A percentile compares a stretch with the other conserved stretches of the same genome.
phyloP scores from a whole-genome alignment of 2,113 vertebrate genomes.

The Cryptoleucopteryx plumbea region DNA sequence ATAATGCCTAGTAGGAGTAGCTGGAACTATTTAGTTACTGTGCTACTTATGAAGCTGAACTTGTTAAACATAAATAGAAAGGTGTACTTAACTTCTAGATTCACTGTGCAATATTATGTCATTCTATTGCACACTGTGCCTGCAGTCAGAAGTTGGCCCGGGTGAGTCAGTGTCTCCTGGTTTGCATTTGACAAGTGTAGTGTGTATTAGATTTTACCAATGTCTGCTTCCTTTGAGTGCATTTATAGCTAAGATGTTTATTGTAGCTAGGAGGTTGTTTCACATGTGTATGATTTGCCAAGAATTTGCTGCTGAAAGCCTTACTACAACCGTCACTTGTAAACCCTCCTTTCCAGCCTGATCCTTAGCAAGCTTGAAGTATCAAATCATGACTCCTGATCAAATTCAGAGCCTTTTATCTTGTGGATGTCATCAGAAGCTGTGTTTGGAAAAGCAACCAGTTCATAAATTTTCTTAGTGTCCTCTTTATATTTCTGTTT shows the following conservation, averaged over 20 bases:
- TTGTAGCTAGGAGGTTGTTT: background rate
- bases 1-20: background rate
- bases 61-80: accelerated
- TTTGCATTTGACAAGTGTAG: background rate
- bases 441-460: background rate
- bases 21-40: background rate
- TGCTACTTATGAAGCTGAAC: background rate
- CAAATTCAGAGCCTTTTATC: background rate
- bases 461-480: background rate
- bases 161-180: background rate
- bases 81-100: background rate
- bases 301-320: background rate
- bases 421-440: background rate
- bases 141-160: background rate
- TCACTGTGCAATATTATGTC: accelerated
- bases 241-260: background rate
- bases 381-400: background rate
- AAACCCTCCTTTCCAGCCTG: background rate
- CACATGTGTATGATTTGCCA: background rate
- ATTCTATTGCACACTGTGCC: accelerated
- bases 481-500: background rate
- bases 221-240: background rate
- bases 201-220: accelerated
- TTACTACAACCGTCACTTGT: background rate
- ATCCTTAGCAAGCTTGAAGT: background rate